These are phyloP conservation scores for Temnothorax longispinosus DNA, from an alignment of 1,140 invertebrate species.

Conservation along the genomic window DNA sequence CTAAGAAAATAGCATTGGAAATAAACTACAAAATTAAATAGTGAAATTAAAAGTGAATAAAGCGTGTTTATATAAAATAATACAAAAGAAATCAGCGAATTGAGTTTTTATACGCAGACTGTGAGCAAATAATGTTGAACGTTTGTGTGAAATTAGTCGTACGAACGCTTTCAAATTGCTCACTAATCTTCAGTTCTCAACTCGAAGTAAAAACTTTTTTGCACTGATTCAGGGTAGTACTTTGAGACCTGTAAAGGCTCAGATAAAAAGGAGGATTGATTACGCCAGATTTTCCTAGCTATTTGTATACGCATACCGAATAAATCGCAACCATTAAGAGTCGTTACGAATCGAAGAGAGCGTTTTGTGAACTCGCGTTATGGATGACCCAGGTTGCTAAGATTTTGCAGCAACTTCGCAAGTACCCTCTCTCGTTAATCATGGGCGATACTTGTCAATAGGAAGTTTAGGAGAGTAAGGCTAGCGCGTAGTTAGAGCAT, in stretches of 20 bases:
- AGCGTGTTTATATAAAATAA: background rate
- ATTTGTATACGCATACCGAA: slow-evolving; percentile 50
- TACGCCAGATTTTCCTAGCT: slow-evolving; percentile 27
- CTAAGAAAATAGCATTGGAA: background rate
- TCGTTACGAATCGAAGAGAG: slow-evolving; percentile 37
- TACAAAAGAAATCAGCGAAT: background rate
- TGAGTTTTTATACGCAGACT: background rate
- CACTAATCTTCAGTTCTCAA: slow-evolving; percentile 8
- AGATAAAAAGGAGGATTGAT: slow-evolving; percentile 28
- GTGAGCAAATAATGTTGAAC: background rate
- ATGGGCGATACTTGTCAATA: slow-evolving; percentile 53
- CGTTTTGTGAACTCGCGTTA: slow-evolving; percentile 39
- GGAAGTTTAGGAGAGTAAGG: slow-evolving; percentile 37
- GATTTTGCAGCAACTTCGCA: slow-evolving; percentile 43
- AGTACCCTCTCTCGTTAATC: slow-evolving; percentile 55
- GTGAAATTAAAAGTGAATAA: background rate
- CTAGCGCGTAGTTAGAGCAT: slow-evolving; percentile 38
- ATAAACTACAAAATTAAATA: background rate
- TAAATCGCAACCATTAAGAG: slow-evolving; percentile 58
- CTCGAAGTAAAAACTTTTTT: slow-evolving; percentile 15
- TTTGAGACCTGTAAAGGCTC: background rate
- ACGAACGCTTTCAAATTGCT: background rate
- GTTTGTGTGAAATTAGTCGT: background rate
- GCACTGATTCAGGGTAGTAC: background rate
- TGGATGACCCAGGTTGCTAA: slow-evolving; percentile 16